phyloP scores from a whole-genome alignment of 2,888 invertebrate species.

The Melinaea marsaeus region DNA sequence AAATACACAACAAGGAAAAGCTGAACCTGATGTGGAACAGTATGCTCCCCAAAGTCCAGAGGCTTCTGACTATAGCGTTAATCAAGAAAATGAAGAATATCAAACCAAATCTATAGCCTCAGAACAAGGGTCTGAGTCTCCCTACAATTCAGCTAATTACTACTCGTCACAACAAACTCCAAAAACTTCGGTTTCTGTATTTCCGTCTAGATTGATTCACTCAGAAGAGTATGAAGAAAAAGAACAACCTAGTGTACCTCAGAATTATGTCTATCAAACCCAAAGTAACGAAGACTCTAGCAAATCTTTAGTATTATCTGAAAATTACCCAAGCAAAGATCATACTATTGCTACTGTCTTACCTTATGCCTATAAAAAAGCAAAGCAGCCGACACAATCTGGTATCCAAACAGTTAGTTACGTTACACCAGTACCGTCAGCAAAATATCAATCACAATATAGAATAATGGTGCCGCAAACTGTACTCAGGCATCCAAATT shows the following conservation, averaged over 20 bases:
- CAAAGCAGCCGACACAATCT: conserved; percentile 41
- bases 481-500: conserved; percentile 49
- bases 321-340: conserved; percentile 78
- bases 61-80: conserved; percentile 16
- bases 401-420: conserved; percentile 63
- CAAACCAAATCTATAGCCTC: conserved; percentile 31
- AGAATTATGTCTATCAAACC: conserved; percentile 55
- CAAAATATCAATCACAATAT: conserved; percentile 63
- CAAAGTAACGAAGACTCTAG: conserved; percentile 45
- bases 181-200: conserved; percentile 46
- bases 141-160: conserved; percentile 40
- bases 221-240: conserved; percentile 45
- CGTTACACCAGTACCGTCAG: conserved; percentile 63
- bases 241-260: conserved; percentile 41
- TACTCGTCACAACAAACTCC: conserved; percentile 43
- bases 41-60: conserved; percentile 37
- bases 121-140: conserved; percentile 36
- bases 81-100: conserved; percentile 25
- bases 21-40: conserved; percentile 35
- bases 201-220: conserved; percentile 45
- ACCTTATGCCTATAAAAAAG: conserved; percentile 53
- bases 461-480: conserved; percentile 70
- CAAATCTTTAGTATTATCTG: conserved; percentile 61
- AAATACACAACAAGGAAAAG: conserved; percentile 27
- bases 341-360: conserved; percentile 78